Percentiles rank a stretch among this genome's conserved stretches.
These are phyloP conservation scores for Oophaga sylvatica DNA, from an alignment of 2,797 vertebrate genomes.

Conservation along the genomic window DNA sequence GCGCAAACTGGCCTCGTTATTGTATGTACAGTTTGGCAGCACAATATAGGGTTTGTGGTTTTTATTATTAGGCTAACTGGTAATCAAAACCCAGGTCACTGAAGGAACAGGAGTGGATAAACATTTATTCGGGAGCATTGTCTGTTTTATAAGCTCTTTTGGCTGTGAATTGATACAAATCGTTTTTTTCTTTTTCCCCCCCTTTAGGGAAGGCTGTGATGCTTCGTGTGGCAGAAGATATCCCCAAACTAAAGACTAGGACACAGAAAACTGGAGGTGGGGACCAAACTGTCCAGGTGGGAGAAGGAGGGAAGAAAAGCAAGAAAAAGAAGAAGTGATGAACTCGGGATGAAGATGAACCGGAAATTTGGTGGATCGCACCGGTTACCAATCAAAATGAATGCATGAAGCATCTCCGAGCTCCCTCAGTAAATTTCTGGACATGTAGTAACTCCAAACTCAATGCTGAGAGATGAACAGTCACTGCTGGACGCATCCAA, in stretches of 20 bases:
- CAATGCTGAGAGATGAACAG: background rate
- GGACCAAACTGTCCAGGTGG: constrained; percentile 85
- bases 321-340: constrained; percentile 93
- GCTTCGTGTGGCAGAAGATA: constrained; percentile 94
- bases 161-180: background rate
- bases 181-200: too few species aligned
- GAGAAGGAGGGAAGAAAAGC: constrained; percentile 92
- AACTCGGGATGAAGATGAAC: background rate
- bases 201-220: constrained; percentile 87
- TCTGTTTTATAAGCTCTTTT: too few species aligned
- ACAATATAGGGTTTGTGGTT: too few species aligned
- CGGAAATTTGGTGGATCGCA: background rate
- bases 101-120: too few species aligned
- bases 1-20: too few species aligned
- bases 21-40: too few species aligned
- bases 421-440: background rate
- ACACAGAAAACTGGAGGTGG: constrained; percentile 88
- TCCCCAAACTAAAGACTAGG: constrained; percentile 93
- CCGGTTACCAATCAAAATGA: background rate
- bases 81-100: too few species aligned
- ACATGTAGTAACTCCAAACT: background rate
- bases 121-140: too few species aligned
- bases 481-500: background rate
- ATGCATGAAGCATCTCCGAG: background rate
- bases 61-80: too few species aligned